Conservation (phyloP, 2,888 invertebrate species). For the Tortrix viridana region DNA sequence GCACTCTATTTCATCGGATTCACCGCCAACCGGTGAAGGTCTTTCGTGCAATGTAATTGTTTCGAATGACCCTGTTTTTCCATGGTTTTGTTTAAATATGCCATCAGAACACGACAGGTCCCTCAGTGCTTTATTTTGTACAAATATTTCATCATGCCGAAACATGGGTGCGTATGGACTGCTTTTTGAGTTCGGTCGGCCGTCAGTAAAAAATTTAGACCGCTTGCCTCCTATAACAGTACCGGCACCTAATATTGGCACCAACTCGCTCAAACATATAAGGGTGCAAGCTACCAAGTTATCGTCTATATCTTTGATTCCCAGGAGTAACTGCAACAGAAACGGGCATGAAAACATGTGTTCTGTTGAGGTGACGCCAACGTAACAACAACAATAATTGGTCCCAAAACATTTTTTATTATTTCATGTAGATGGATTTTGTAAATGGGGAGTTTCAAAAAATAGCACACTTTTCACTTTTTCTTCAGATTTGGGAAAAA, state of each 20-base stretch:
- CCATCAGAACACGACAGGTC: constrained; percentile 69
- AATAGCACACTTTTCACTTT: too few species aligned
- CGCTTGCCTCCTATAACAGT: constrained; percentile 93
- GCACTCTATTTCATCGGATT: constrained; percentile 83
- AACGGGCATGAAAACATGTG: constrained; percentile 15
- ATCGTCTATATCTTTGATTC: constrained; percentile 94
- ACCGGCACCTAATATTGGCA: constrained; percentile 93
- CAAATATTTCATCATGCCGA: constrained; percentile 48
- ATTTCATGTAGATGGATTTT: too few species aligned
- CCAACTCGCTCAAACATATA: constrained; percentile 91
- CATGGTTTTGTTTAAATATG: constrained; percentile 54
- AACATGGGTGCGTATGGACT: constrained; percentile 43
- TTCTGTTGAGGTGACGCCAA: too few species aligned
- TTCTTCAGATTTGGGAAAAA: too few species aligned
- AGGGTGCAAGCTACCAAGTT: constrained; percentile 92
- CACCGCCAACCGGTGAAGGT: constrained; percentile 93
- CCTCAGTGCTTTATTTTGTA: constrained; percentile 57
- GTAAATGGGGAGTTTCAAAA: too few species aligned
- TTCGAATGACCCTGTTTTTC: constrained; percentile 58
- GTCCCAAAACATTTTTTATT: too few species aligned
- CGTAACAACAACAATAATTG: too few species aligned
- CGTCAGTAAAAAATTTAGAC: constrained; percentile 92
- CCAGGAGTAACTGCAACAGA: constrained; percentile 88
- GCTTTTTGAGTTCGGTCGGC: constrained; percentile 87
- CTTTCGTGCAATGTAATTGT: constrained; percentile 86